phyloP scores from a whole-genome alignment of 2,797 vertebrate species.

The Podarcis siculus region DNA sequence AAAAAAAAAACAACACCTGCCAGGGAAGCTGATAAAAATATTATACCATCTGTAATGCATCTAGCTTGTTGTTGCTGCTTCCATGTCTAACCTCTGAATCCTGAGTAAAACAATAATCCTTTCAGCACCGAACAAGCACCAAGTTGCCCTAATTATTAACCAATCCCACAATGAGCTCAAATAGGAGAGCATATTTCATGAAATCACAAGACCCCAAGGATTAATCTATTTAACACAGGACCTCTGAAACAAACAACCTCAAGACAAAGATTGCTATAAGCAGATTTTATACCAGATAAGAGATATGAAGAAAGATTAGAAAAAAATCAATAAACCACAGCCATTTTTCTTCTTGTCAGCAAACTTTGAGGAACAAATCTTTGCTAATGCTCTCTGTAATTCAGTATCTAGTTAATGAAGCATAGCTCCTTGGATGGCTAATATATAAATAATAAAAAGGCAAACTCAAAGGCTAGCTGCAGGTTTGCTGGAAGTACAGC shows the following conservation, averaged over 20 bases:
- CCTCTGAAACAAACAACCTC: slow-evolving; percentile 58
- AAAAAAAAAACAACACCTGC: background rate
- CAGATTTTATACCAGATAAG: slow-evolving; percentile 53
- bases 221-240: slow-evolving; percentile 69
- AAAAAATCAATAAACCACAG: slow-evolving; percentile 49
- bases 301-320: slow-evolving; percentile 27
- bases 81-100: slow-evolving; percentile 34
- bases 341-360: slow-evolving; percentile 26
- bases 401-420: background rate
- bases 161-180: slow-evolving; percentile 66
- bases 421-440: background rate
- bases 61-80: slow-evolving; percentile 10
- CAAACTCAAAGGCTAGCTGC: slow-evolving; percentile 1
- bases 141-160: slow-evolving; percentile 69
- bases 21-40: background rate
- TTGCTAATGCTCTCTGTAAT: background rate
- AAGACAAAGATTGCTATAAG: slow-evolving; percentile 61
- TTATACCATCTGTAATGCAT: slow-evolving; percentile 14
- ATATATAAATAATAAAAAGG: slow-evolving; percentile 11
- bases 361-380: slow-evolving; percentile 23
- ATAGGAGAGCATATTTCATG: slow-evolving; percentile 66
- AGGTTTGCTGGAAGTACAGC: background rate
- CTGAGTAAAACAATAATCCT: slow-evolving; percentile 44
- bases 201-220: slow-evolving; percentile 66
- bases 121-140: slow-evolving; percentile 54